A percentile compares a stretch with the other conserved stretches of the same genome.
These are phyloP conservation scores for Drosophila nigrodunni DNA, from an alignment of 1,140 invertebrate species.

Conservation along the genomic window DNA sequence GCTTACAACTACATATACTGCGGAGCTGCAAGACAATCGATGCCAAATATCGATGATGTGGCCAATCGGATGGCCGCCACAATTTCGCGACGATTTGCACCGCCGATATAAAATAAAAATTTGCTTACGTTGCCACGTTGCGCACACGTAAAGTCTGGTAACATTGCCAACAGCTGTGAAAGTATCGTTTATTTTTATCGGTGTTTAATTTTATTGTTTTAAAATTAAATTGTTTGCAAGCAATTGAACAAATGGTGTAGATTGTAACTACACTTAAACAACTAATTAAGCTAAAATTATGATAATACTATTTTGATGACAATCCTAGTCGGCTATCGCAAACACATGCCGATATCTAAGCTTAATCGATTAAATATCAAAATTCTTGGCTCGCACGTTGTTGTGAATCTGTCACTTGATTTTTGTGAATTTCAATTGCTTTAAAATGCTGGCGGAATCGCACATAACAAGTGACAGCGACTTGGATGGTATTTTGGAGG, in stretches of 20 bases:
- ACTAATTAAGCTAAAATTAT: no score
- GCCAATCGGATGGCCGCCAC: slow-evolving; percentile 18
- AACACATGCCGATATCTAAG: no score
- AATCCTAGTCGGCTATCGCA: neutral
- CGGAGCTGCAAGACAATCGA: slow-evolving; percentile 32
- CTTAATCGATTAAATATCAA: slow-evolving; percentile 1
- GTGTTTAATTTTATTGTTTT: no score
- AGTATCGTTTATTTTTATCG: no score
- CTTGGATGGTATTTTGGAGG: slow-evolving; percentile 65
- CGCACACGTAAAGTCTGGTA: neutral
- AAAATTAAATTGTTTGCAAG: no score
- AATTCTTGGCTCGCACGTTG: slow-evolving; percentile 16
- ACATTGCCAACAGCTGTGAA: neutral
- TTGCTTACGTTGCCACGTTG: slow-evolving; percentile 13
- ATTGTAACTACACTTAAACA: no score
- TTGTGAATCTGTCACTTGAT: neutral
- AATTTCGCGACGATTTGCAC: neutral
- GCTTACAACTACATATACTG: slow-evolving; percentile 55
- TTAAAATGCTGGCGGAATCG: slow-evolving; percentile 61
- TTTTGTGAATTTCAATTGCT: neutral
- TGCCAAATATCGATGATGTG: slow-evolving; percentile 17
- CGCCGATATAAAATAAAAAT: neutral
- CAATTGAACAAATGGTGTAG: no score
- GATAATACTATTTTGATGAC: neutral
- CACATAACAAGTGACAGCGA: slow-evolving; percentile 75